Conservation (phyloP, 1,140 invertebrate genomes). For the Zaprionus camerounensis region DNA sequence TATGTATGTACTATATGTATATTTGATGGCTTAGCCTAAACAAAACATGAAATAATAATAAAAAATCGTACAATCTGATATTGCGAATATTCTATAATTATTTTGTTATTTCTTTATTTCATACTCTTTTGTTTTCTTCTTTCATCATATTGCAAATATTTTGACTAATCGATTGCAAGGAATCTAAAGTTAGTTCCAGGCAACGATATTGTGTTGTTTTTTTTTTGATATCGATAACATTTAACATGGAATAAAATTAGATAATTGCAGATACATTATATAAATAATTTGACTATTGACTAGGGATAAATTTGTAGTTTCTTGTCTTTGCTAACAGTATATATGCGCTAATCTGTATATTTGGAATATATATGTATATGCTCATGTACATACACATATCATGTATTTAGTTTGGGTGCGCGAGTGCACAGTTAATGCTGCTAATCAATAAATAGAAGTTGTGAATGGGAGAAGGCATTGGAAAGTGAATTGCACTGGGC, state of each 20-base stretch:
- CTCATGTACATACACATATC: background rate
- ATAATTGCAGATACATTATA: slow-evolving; percentile 58
- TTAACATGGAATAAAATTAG: slow-evolving; percentile 61
- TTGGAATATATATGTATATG: slow-evolving; percentile 59
- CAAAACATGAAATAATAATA: slow-evolving; percentile 49
- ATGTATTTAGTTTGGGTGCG: slow-evolving; percentile 4
- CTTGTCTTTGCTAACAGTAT: slow-evolving; percentile 57
- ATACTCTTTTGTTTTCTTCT: background rate
- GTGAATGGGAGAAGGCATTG: slow-evolving; percentile 40
- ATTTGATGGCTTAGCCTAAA: slow-evolving; percentile 58
- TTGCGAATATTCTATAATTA: slow-evolving; percentile 23
- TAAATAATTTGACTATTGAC: slow-evolving; percentile 84
- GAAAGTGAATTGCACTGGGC: slow-evolving; percentile 58
- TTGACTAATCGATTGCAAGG: slow-evolving; percentile 33
- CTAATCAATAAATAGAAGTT: slow-evolving; percentile 66
- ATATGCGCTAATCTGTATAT: slow-evolving; percentile 71
- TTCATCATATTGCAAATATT: slow-evolving; percentile 4
- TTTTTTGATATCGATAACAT: slow-evolving; percentile 24
- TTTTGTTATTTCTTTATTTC: slow-evolving; percentile 2
- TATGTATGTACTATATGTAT: slow-evolving; percentile 3
- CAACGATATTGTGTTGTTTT: background rate
- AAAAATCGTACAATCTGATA: slow-evolving; percentile 13
- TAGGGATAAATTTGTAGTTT: slow-evolving; percentile 82
- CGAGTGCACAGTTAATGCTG: slow-evolving; percentile 29
- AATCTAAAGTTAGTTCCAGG: background rate